Base-by-base conservation (phyloP, 2,888 invertebrate genomes). In the Agrochola lota region DNA sequence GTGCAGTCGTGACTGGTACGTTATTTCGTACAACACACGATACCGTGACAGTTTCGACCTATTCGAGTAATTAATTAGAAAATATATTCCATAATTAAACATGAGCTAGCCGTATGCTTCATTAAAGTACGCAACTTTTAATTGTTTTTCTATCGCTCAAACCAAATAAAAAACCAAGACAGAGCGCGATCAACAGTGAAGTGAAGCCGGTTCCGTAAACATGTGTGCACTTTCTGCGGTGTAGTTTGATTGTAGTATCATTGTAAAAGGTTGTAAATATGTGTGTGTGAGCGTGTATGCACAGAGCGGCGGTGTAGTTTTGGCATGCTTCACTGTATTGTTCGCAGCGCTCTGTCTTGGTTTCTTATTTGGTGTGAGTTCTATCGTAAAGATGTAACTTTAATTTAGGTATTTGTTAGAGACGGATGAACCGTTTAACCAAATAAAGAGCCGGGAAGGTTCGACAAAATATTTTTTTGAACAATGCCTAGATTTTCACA, bases 21-120 rank as follows among this genome's bases (percentile, higher is more conserved):
- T 84, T 84, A 76, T 83, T 78, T 71, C 68, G 70, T 74, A 80
- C 59, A 75, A 78, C 76, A 77, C 81, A 85, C 85, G 74, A 85
- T 63, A 72, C 74, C 75, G 76, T 87, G 80, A 80, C 78, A 78
- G 70, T 84, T 78, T 74, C 71, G 78, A 85, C 81, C 81, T 78
- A 79, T 74, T 81, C 77, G 20, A 57, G 77, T 74, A 71, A 81
- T 77, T 55, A 70, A 81, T 81, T 83, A 71, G 60, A 77, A 62
- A 74, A 78, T 78, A 7, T 76, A 73, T 81, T 46, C 67, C 52
- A 59, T 80, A 71, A 80, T 80, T 85, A 72, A 66, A 80, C 60
- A 57, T 60, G 30, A 49, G 15, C 23, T 63, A 67, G 63, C 52
- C 63, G 49, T 59, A 40, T 30, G 43, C 20, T 71, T 82, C 46